Conservation (phyloP, 2,113 vertebrate species). For the Lanius collurio region DNA sequence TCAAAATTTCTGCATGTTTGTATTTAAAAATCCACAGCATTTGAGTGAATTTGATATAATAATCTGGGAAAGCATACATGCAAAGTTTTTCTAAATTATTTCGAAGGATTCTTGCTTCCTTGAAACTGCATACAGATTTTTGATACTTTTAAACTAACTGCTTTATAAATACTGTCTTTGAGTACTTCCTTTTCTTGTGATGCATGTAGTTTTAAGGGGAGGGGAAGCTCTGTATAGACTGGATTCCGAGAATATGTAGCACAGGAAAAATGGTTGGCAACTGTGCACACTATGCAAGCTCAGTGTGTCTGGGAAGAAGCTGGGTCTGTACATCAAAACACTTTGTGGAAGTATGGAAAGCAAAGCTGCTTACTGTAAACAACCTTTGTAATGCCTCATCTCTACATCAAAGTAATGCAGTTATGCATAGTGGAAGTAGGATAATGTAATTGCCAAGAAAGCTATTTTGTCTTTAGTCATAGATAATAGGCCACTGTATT, state of each 20-base stretch:
- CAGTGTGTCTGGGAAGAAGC: neutral
- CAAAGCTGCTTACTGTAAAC: constrained; percentile 8
- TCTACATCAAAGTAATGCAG: constrained; percentile 34
- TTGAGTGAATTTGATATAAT: neutral
- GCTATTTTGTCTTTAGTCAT: constrained; percentile 55
- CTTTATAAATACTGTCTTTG: neutral
- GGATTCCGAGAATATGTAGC: neutral
- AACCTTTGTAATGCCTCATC: constrained; percentile 48
- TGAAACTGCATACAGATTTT: neutral
- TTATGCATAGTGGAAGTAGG: constrained; percentile 58
- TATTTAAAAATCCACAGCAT: neutral
- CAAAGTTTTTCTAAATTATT: neutral
- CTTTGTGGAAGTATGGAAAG: neutral
- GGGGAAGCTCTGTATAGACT: neutral
- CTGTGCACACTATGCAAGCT: neutral
- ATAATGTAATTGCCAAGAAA: constrained; percentile 64
- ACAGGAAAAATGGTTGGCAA: neutral
- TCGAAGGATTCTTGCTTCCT: neutral
- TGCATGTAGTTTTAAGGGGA: neutral
- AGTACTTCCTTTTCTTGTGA: neutral
- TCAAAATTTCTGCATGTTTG: neutral
- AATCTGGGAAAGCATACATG: neutral
- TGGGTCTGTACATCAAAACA: neutral
- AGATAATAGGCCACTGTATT: constrained; percentile 37
- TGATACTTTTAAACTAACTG: neutral